A percentile compares a stretch with the other conserved stretches of the same genome.
phyloP scores from a whole-genome alignment of 2,113 vertebrate species.

The Microcebus griseorufus region DNA sequence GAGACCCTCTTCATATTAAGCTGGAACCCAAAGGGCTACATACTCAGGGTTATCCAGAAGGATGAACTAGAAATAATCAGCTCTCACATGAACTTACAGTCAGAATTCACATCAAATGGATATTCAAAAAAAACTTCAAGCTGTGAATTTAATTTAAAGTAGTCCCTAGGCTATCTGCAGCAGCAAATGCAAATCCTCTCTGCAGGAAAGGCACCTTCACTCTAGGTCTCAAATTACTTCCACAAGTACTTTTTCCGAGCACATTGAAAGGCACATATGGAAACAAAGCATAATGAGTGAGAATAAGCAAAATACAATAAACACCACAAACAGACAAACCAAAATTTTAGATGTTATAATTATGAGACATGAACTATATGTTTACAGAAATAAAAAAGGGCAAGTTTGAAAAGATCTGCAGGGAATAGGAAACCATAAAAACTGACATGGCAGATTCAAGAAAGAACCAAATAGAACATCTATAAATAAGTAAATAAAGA shows the following conservation, averaged over 20 bases:
- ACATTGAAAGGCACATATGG: neutral
- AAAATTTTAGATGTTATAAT: conserved; percentile 8
- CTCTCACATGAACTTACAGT: neutral
- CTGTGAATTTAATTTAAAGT: conserved; percentile 24
- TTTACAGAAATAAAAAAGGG: neutral
- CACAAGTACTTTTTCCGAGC: conserved; percentile 9
- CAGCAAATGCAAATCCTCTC: conserved; percentile 19
- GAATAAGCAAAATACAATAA: conserved; percentile 13
- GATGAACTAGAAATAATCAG: conserved; percentile 30
- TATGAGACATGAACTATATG: neutral
- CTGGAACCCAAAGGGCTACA: neutral
- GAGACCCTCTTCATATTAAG: neutral
- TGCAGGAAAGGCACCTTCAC: neutral
- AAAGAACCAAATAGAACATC: conserved; percentile 20
- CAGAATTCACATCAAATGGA: neutral
- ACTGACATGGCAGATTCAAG: neutral
- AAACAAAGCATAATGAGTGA: neutral
- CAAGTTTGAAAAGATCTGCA: neutral
- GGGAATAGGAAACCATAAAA: neutral
- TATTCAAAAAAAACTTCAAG: neutral
- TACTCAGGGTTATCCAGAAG: neutral
- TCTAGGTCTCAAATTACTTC: conserved; percentile 22
- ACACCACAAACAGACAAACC: neutral
- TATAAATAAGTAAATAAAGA: neutral
- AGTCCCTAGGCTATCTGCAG: neutral